These are phyloP conservation scores for Agonopterix subpropinquella DNA, from an alignment of 2,888 invertebrate genomes.

Conservation along the genomic window DNA sequence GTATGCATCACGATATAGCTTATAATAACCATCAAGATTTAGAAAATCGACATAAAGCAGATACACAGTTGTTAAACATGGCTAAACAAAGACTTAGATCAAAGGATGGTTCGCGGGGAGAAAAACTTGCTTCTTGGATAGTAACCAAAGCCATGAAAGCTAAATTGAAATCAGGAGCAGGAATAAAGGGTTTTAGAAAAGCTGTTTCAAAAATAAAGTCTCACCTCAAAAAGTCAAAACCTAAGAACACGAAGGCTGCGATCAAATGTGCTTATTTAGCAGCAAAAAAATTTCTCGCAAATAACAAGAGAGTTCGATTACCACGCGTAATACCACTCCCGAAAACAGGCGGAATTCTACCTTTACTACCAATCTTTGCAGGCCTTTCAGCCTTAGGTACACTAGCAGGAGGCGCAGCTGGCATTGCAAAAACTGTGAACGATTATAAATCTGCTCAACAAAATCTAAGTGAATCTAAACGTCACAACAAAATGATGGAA, in stretches of 20 bases:
- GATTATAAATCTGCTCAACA: conserved; percentile 25
- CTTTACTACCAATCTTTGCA: conserved; percentile 33
- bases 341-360: conserved; percentile 31
- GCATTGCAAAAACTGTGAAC: conserved; percentile 27
- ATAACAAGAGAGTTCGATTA: conserved; percentile 2
- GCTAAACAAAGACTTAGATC: background rate
- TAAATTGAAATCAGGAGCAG: conserved; percentile 18
- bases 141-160: conserved; percentile 30
- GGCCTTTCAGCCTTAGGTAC: conserved; percentile 31
- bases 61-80: conserved; percentile 23
- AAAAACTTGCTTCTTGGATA: conserved; percentile 26
- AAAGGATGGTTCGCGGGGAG: conserved; percentile 16
- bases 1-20: conserved; percentile 19
- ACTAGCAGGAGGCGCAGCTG: conserved; percentile 30
- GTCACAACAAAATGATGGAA: conserved; percentile 29
- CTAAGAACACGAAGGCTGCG: conserved; percentile 2
- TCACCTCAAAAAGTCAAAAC: background rate
- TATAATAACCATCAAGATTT: conserved; percentile 12
- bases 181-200: background rate
- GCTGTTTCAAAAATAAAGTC: background rate
- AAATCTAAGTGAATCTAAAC: conserved; percentile 10
- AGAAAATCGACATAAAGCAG: conserved; percentile 28
- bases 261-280: conserved; percentile 7
- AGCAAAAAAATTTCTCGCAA: conserved; percentile 1
- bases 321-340: conserved; percentile 23